phyloP scores from a whole-genome alignment of 2,113 vertebrate genomes.

The Rhynchomys soricoides region DNA sequence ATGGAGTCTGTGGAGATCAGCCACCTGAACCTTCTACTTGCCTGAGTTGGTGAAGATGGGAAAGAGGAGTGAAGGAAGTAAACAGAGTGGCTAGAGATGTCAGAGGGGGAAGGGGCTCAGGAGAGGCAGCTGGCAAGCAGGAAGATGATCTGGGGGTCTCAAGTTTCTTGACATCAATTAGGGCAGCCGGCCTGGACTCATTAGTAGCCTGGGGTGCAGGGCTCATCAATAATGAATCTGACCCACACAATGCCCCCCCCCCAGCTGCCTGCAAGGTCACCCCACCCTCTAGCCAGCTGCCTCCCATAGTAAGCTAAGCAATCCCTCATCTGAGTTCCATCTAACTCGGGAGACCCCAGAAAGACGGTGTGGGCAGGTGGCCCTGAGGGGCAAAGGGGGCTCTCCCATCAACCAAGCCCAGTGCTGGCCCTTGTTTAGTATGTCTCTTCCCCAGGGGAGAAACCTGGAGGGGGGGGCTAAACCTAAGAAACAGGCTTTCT shows the following conservation, averaged over 20 bases:
- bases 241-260: conserved; percentile 47
- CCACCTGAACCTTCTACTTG: background rate
- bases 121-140: conserved; percentile 79
- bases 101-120: conserved; percentile 58
- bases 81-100: conserved; percentile 64
- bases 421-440: background rate
- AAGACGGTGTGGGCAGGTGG: background rate
- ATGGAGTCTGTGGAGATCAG: background rate
- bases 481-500: conserved; percentile 30
- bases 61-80: background rate
- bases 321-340: conserved; percentile 44
- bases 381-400: background rate
- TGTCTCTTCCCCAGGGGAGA: background rate
- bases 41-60: background rate
- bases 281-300: conserved; percentile 70
- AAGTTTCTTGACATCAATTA: conserved; percentile 84
- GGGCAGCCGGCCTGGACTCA: conserved; percentile 78
- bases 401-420: background rate
- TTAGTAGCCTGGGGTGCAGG: conserved; percentile 81
- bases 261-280: conserved; percentile 78
- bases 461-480: background rate
- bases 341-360: conserved; percentile 9
- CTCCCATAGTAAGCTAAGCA: conserved; percentile 54
- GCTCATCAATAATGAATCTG: conserved; percentile 82
- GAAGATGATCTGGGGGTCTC: conserved; percentile 83